A percentile compares a stretch with the other conserved stretches of the same genome.
phyloP scores from a whole-genome alignment of 1,140 invertebrate genomes.

The Drosophila subobscura region DNA sequence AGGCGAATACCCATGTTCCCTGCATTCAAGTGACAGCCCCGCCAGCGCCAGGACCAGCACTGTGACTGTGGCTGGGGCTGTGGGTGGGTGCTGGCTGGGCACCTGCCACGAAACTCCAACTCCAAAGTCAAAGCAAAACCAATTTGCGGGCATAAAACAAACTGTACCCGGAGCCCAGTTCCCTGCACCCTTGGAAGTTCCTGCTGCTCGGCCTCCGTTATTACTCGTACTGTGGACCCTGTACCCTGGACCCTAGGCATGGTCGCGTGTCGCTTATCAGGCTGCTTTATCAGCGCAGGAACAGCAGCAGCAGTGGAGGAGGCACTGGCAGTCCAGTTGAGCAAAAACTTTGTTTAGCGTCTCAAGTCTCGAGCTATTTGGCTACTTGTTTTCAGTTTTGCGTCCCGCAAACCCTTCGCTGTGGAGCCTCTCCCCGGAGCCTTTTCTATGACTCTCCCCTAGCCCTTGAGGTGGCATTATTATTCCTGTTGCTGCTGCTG shows the following conservation, averaged over 20 bases:
- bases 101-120: slow-evolving; percentile 46
- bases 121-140: slow-evolving; percentile 43
- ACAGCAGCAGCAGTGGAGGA: slow-evolving; percentile 14
- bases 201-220: slow-evolving; percentile 6
- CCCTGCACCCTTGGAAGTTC: slow-evolving; percentile 19
- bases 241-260: slow-evolving; percentile 20
- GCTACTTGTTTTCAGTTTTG: slow-evolving; percentile 70
- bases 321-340: slow-evolving; percentile 7
- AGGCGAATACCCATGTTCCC: slow-evolving; percentile 6
- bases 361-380: slow-evolving; percentile 74
- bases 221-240: slow-evolving; percentile 7
- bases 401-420: background rate
- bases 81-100: slow-evolving; percentile 24
- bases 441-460: background rate
- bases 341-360: slow-evolving; percentile 76
- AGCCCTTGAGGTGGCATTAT: slow-evolving; percentile 52
- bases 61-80: too few relatives aligned
- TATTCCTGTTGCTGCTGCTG: slow-evolving; percentile 47
- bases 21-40: slow-evolving; percentile 32
- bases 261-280: slow-evolving; percentile 78
- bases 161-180: slow-evolving; percentile 43
- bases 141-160: slow-evolving; percentile 78
- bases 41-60: slow-evolving; percentile 16
- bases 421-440: slow-evolving; percentile 12
- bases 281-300: slow-evolving; percentile 57